phyloP scores from a whole-genome alignment of 2,888 invertebrate genomes.

The Nymphalis polychloros region DNA sequence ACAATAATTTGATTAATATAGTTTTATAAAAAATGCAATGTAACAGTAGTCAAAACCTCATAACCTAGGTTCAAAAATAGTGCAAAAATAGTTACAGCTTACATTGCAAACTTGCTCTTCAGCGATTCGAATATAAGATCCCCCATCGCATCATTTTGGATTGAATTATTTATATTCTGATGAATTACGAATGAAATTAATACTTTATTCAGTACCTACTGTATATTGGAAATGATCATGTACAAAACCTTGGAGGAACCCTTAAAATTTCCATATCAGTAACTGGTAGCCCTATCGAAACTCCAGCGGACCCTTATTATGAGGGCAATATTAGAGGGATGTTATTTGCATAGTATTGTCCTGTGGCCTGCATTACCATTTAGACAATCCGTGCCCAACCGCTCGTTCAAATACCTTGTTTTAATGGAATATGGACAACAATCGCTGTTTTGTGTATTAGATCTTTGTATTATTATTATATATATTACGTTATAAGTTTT shows the following conservation, averaged over 20 bases:
- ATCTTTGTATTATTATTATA: conserved; percentile 18
- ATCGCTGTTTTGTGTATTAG: conserved; percentile 16
- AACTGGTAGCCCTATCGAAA: conserved; percentile 6
- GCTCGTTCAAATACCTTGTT: conserved; percentile 47
- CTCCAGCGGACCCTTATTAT: conserved; percentile 49
- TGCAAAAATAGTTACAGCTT: no score
- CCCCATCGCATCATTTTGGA: no score
- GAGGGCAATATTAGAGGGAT: conserved; percentile 55
- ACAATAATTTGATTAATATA: no score
- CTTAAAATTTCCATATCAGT: conserved; percentile 5
- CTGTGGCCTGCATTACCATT: conserved; percentile 61
- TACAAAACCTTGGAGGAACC: not conserved
- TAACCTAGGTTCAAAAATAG: no score
- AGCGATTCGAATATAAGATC: no score
- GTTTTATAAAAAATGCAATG: no score
- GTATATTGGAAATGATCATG: not conserved
- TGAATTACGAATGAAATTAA: no score
- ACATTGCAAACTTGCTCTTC: no score
- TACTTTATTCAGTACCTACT: not conserved
- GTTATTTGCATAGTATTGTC: conserved; percentile 74
- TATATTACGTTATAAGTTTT: no score
- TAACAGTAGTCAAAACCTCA: no score
- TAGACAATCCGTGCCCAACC: conserved; percentile 53
- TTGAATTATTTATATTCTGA: no score
- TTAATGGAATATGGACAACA: conserved; percentile 35